Evolutionary conservation across 2,113 vertebrate species (phyloP).

Genomic region (Felis chaus): DNA sequence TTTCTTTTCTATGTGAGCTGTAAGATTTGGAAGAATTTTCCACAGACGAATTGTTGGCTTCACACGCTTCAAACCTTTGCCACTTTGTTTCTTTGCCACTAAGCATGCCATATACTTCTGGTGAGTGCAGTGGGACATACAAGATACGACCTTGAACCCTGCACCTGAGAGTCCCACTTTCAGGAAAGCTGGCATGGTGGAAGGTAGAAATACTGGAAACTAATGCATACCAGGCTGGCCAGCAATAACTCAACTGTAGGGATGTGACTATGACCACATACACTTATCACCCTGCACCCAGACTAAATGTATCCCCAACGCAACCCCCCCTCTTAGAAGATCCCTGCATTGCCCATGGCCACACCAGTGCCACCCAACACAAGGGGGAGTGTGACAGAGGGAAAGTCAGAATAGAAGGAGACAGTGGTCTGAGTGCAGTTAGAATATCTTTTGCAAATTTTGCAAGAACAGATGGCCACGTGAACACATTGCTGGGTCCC

Average conservation of each 20-base stretch:
- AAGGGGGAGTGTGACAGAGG: conserved; percentile 24
- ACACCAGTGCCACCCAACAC: not conserved
- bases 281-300: not conserved
- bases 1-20: not conserved
- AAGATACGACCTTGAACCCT: not conserved
- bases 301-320: not conserved
- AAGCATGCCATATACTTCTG: not conserved
- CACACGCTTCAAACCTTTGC: not conserved
- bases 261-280: not conserved
- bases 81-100: not conserved
- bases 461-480: not conserved
- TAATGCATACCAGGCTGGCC: not conserved
- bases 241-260: not conserved
- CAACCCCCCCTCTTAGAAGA: conserved; percentile 24
- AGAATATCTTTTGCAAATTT: conserved; percentile 61
- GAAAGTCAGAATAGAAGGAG: conserved; percentile 47
- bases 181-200: not conserved
- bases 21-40: conserved; percentile 49
- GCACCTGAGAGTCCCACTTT: not conserved
- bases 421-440: not conserved
- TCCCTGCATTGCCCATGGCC: not conserved
- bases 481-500: not conserved
- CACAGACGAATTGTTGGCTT: not conserved
- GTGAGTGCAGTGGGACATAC: not conserved
- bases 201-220: not conserved